Evolutionary conservation across 2,113 vertebrate genomes (phyloP).

Genomic region (Eleginops maclovinus): DNA sequence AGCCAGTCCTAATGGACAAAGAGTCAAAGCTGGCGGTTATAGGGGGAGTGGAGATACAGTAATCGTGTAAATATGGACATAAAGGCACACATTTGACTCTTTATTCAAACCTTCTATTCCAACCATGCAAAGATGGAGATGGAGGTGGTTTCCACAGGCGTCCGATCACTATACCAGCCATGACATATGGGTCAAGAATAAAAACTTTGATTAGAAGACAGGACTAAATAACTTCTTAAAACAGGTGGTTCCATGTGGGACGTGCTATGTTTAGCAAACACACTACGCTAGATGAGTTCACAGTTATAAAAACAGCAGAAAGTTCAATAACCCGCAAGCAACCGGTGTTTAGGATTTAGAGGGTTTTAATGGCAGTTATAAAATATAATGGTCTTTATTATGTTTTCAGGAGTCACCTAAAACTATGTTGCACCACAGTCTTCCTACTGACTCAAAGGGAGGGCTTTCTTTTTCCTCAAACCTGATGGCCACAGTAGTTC

Average conservation of each 20-base stretch:
- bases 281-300: neutral
- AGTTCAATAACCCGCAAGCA: conserved; percentile 20
- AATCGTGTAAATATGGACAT: neutral
- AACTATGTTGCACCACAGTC: too few relatives aligned
- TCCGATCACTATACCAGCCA: too few relatives aligned
- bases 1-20: neutral
- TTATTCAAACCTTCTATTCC: neutral
- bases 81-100: neutral
- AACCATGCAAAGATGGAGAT: neutral
- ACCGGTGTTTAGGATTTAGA: too few relatives aligned
- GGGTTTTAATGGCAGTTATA: too few relatives aligned
- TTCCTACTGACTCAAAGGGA: too few relatives aligned
- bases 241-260: neutral
- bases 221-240: neutral
- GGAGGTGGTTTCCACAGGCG: neutral
- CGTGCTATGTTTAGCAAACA: neutral
- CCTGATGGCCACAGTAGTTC: too few relatives aligned
- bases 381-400: too few relatives aligned
- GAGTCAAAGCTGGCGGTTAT: too few relatives aligned
- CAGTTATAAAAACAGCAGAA: conserved; percentile 8
- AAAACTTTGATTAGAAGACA: too few relatives aligned
- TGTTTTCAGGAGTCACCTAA: too few relatives aligned
- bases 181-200: neutral
- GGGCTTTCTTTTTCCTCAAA: too few relatives aligned
- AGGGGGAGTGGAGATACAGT: too few relatives aligned